These are phyloP conservation scores for Ditylenchus dipsaci DNA, from an alignment of 1,140 invertebrate genomes.

Conservation along the genomic window DNA sequence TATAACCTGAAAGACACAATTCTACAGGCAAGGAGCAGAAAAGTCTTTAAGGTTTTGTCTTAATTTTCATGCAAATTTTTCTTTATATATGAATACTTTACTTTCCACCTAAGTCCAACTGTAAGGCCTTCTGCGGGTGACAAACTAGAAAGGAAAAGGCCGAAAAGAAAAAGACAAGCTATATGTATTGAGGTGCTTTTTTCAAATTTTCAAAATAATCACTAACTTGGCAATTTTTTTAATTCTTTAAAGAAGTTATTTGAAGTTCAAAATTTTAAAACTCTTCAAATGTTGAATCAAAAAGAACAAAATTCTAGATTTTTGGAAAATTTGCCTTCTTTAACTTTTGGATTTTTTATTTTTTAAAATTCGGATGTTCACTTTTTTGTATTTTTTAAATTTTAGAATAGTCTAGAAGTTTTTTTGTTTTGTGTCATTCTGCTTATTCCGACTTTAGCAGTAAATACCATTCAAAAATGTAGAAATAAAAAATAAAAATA, in stretches of 20 bases:
- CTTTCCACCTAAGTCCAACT: slow-evolving; percentile 24
- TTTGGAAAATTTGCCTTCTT: too few species aligned
- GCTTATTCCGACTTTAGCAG: too few species aligned
- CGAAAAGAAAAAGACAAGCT: slow-evolving; percentile 23
- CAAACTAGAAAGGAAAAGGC: slow-evolving; percentile 25
- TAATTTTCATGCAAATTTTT: not conserved
- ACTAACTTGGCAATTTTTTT: too few species aligned
- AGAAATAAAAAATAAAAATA: too few species aligned
- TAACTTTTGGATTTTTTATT: too few species aligned
- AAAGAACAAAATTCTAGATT: too few species aligned
- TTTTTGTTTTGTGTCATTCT: too few species aligned
- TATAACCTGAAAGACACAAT: slow-evolving; percentile 25
- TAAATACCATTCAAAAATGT: too few species aligned
- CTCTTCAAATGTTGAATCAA: too few species aligned
- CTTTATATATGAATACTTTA: slow-evolving; percentile 12
- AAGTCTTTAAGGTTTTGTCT: slow-evolving; percentile 14
- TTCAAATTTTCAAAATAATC: not conserved
- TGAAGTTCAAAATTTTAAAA: not conserved
- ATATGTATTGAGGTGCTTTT: slow-evolving; percentile 18
- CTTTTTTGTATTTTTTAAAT: too few species aligned
- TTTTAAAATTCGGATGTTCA: too few species aligned
- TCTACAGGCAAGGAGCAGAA: slow-evolving; percentile 16
- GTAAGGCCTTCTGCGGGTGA: slow-evolving; percentile 28
- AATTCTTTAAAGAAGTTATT: not conserved
- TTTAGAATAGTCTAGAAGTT: too few species aligned